Percentiles rank a stretch among this genome's conserved stretches.
These are phyloP conservation scores for Dolomedes plantarius DNA, from an alignment of 2,888 invertebrate species.

Conservation along the genomic window DNA sequence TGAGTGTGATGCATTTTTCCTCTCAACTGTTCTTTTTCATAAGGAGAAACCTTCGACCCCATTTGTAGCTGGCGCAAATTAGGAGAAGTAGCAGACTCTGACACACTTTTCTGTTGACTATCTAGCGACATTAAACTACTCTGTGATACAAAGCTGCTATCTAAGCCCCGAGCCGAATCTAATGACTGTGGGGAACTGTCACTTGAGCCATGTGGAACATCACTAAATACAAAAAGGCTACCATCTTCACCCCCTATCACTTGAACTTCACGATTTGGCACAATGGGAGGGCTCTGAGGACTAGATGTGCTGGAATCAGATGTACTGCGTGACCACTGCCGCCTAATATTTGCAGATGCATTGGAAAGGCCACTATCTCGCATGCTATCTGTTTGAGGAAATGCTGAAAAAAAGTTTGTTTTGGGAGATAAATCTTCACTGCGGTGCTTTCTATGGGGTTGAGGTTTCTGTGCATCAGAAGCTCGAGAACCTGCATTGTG, in stretches of 20 bases:
- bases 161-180: conserved; percentile 69
- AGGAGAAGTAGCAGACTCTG: conserved; percentile 65
- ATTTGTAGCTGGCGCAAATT: conserved; percentile 44
- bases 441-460: conserved; percentile 55
- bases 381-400: conserved; percentile 29
- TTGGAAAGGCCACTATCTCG: conserved; percentile 18
- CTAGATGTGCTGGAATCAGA: conserved; percentile 74
- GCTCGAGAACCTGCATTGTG: neutral
- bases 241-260: conserved; percentile 66
- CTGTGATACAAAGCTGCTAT: conserved; percentile 65
- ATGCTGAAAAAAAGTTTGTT: conserved; percentile 37
- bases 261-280: conserved; percentile 71
- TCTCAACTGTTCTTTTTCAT: conserved; percentile 56
- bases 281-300: conserved; percentile 74
- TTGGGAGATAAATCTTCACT: conserved; percentile 68
- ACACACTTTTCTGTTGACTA: conserved; percentile 61
- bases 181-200: conserved; percentile 70
- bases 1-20: conserved; percentile 47
- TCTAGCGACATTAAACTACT: conserved; percentile 68
- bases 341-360: conserved; percentile 75
- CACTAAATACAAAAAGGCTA: conserved; percentile 69
- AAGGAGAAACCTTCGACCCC: conserved; percentile 42
- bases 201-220: conserved; percentile 67
- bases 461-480: conserved; percentile 31
- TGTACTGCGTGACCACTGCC: conserved; percentile 74